Evolutionary conservation across 2,888 invertebrate species (phyloP).

Genomic region (Tupiocoris notatus): DNA sequence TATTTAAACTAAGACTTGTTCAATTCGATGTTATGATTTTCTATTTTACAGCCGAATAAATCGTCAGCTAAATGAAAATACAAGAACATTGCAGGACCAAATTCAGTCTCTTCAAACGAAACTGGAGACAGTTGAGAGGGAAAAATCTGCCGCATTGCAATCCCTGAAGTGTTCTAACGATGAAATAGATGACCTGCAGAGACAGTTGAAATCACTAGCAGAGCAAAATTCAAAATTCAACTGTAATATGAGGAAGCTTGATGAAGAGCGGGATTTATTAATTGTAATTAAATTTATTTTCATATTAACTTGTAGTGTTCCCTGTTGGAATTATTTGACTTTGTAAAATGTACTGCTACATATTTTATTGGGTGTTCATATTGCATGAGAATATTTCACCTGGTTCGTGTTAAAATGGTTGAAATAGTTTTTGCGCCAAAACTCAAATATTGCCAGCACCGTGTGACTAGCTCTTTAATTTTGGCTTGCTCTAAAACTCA

Average conservation of each 20-base stretch:
- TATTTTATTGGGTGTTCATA: not conserved
- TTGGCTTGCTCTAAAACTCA: too few relatives aligned
- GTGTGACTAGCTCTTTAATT: too few relatives aligned
- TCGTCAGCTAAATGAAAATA: conserved; percentile 10
- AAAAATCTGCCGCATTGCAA: not conserved
- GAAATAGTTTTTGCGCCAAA: too few relatives aligned
- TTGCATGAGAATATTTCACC: too few relatives aligned
- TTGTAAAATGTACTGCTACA: not conserved
- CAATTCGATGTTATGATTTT: too few relatives aligned
- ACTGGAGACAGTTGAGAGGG: not conserved
- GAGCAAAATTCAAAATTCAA: conserved; percentile 5
- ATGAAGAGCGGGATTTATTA: conserved; percentile 7
- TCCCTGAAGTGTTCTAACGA: not conserved
- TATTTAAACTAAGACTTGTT: too few relatives aligned
- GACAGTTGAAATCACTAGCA: not conserved
- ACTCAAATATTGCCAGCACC: too few relatives aligned
- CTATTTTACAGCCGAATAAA: conserved; percentile 3
- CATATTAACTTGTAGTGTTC: not conserved
- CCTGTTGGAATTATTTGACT: not conserved
- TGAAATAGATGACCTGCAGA: not conserved
- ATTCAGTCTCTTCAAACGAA: not conserved
- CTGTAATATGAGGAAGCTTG: conserved; percentile 9
- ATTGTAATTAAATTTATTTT: conserved; percentile 3
- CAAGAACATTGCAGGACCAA: conserved; percentile 4
- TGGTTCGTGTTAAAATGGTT: too few relatives aligned